phyloP scores from a whole-genome alignment of 2,888 invertebrate species.

The Parasteatoda lunata region DNA sequence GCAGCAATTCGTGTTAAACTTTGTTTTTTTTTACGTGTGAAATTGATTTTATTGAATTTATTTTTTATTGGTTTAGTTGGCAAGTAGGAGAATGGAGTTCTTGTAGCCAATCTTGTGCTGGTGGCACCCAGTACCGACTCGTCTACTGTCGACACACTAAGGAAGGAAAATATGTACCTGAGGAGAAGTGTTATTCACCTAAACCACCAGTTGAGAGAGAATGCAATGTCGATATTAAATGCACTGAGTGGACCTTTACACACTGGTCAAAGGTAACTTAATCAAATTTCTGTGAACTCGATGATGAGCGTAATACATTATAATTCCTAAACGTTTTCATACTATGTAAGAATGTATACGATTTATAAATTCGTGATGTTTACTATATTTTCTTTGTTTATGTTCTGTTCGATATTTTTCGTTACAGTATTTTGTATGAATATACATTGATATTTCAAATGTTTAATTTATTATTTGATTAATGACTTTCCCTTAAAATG shows the following conservation, averaged over 20 bases:
- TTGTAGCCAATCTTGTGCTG: constrained; percentile 85
- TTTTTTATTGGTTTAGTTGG: constrained; percentile 78
- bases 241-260: constrained; percentile 89
- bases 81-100: constrained; percentile 84
- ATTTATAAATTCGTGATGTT: too few relatives aligned
- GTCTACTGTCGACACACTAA: constrained; percentile 87
- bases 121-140: constrained; percentile 76
- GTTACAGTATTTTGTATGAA: too few relatives aligned
- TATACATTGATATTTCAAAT: too few relatives aligned
- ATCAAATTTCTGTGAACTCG: background rate
- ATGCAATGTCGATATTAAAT: constrained; percentile 85
- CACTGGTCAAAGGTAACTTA: constrained; percentile 82
- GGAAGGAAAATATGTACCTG: constrained; percentile 76
- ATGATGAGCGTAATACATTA: constrained; percentile 79
- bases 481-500: too few relatives aligned
- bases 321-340: too few relatives aligned
- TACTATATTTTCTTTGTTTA: too few relatives aligned
- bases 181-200: constrained; percentile 76
- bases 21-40: too few relatives aligned
- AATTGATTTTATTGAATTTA: too few relatives aligned
- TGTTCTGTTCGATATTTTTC: too few relatives aligned
- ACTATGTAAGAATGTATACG: too few relatives aligned
- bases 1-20: too few relatives aligned
- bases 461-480: too few relatives aligned
- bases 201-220: constrained; percentile 82